Base-by-base conservation (phyloP, 2,797 vertebrate species). In the Paratrypauchen microcephalus region DNA sequence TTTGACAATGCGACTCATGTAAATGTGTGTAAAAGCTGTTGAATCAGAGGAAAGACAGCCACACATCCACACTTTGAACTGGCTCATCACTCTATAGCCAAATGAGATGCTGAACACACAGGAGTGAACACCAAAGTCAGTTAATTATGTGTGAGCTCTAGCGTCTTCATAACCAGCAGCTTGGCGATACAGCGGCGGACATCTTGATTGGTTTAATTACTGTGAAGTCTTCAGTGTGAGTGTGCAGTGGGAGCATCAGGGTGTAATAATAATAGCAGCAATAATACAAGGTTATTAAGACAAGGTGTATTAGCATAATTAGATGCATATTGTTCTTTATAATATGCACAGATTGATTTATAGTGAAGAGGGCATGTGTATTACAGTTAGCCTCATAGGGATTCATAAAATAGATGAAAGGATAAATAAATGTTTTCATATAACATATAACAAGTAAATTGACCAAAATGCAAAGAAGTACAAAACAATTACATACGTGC, bases 181-280 rank as follows among this genome's bases (percentile, higher is more conserved):
- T 63, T 60, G 45, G 65, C 72, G 63, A 79, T 67, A 79, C 48
- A 70, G 69, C 72, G 79, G 70, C 76, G 76, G 75, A 84, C 67
- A 76, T 55, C 65, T 59, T 72, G 19, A 80, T 87, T 72, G 81
- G 57, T 75, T 83, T 79, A 83, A 86, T 79, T 71, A 69, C 61
- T 70, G 69, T 58, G 74, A 76, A 69, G 60, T 71, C 71, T 72
- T 65, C 48, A 41, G 59, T 12, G 70, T 45, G 56, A n/a, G 72
- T 32, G 66, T 56, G 50, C 21, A 61, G 19, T 18, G 56, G 66
- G 62, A 56, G 62, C 66, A 71, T 66, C 56, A 19, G 64, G 65
- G 61, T 19, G 45, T 58, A 66, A 61, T 71, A 64, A 65, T 5
- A 36, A 52, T 18, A 59, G 67, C 19, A 70, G 74, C 74, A 71